A percentile compares a stretch with the other conserved stretches of the same genome.
Conservation (phyloP, 1,140 invertebrate genomes). For the Heliconius eleuchia region DNA sequence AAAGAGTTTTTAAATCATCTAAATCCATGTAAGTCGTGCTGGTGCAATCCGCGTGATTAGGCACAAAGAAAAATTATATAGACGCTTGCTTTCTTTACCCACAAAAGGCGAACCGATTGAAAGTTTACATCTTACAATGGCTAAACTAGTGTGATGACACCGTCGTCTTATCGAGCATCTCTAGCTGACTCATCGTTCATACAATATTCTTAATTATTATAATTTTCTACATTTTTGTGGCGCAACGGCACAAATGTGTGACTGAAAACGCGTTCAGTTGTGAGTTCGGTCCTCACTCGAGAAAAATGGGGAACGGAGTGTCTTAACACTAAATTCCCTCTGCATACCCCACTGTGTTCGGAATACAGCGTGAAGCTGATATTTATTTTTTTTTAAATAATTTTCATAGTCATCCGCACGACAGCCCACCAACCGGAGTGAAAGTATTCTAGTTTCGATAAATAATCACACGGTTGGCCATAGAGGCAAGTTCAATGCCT, state of each 20-base stretch:
- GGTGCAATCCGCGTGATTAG: slow-evolving; percentile 67
- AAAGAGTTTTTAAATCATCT: slow-evolving; percentile 12
- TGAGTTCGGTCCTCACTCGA: too few species aligned
- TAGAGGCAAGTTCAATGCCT: slow-evolving; percentile 76
- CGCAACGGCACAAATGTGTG: too few species aligned
- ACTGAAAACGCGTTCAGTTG: too few species aligned
- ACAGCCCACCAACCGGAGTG: slow-evolving; percentile 61
- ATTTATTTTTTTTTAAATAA: too few species aligned
- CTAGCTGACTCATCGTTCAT: slow-evolving; percentile 67
- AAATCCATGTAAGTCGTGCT: slow-evolving; percentile 32
- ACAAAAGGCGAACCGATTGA: slow-evolving; percentile 54
- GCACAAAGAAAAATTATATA: slow-evolving; percentile 45
- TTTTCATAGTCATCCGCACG: slow-evolving; percentile 60
- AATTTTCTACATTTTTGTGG: slow-evolving; percentile 37
- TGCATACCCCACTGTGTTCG: too few species aligned
- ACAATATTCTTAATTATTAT: slow-evolving; percentile 76
- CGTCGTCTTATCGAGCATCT: slow-evolving; percentile 62
- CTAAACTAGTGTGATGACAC: slow-evolving; percentile 59
- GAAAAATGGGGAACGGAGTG: too few species aligned
- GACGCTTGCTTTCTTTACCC: slow-evolving; percentile 47
- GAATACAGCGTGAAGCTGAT: too few species aligned
- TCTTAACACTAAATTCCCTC: too few species aligned
- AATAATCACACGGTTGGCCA: slow-evolving; percentile 64
- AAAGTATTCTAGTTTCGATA: slow-evolving; percentile 75
- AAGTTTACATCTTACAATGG: slow-evolving; percentile 66